Evolutionary conservation across 1,140 invertebrate genomes (phyloP), one percentile per base, ranked within the genome.

Genomic region (Ceratosolen solmsi): DNA sequence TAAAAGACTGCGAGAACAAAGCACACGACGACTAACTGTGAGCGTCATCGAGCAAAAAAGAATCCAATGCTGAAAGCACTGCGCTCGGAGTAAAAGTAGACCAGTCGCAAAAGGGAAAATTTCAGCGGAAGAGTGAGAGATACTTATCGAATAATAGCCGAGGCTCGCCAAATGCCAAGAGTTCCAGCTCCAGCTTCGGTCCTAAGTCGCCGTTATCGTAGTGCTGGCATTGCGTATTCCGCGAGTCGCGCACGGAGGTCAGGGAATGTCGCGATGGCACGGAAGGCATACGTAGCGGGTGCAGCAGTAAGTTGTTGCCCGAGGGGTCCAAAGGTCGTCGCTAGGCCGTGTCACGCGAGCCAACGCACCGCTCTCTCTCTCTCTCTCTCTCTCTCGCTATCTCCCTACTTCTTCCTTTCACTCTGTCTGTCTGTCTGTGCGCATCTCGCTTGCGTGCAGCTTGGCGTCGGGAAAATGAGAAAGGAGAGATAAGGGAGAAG

Each of bases 291-390:
- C 86, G 82, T 88, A 87, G 88, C 88, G 88, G 88, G 87, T 89
- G 88, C 84, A 75, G 84, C 70, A 84, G 88, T 90, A 90, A 90
- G 86, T 90, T 90, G 89, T 89, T 83, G 86, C 85, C 84, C 70
- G 79, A 82, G 79, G 84, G 90, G 89, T 91, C 89, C 85, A 70
- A 85, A 89, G 89, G 89, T 91, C 89, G 88, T 86, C 82, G 84
- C 87, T 89, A 88, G 88, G 85, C 86, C 86, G 82, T 87, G 63
- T 78, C 75, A 51, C 75, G 75, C 65, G 71, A 73, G 46, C 46
- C 71, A 41, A 49, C 41, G 38, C 13, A 25, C 70, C 22, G n/a
- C 25, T 30, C 41, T 1, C 25, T 70, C 33, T n/a, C 22, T 36
- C 22, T 30, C 13, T 65, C 36, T 41, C 33, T 38, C 65, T n/a